Conservation (phyloP, 2,113 vertebrate species). For the Turdus rufiventris region DNA sequence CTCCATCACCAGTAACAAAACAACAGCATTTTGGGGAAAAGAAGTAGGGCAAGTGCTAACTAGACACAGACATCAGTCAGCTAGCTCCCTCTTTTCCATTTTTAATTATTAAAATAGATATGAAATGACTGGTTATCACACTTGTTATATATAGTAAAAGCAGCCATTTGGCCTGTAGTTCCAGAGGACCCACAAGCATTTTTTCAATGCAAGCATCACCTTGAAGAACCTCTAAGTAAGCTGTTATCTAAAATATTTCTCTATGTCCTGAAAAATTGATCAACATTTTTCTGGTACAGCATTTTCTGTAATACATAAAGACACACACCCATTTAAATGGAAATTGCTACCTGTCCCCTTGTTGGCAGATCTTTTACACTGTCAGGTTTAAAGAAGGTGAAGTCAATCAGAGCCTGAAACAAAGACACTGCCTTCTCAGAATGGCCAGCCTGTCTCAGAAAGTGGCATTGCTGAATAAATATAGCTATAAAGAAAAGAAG, state of each 20-base stretch:
- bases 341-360: conserved; percentile 84
- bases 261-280: background rate
- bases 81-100: background rate
- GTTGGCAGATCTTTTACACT: conserved; percentile 83
- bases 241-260: background rate
- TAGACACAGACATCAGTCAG: background rate
- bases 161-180: background rate
- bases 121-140: background rate
- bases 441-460: conserved; percentile 90
- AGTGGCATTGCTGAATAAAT: conserved; percentile 90
- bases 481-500: conserved; percentile 69
- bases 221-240: background rate
- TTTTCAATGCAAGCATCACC: background rate
- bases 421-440: conserved; percentile 88
- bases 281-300: background rate
- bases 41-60: background rate
- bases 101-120: background rate
- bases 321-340: background rate
- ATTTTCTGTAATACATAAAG: background rate
- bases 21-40: background rate
- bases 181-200: background rate
- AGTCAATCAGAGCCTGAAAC: conserved; percentile 93
- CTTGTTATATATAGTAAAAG: background rate
- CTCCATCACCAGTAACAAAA: background rate
- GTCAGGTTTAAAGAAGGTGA: conserved; percentile 95